phyloP scores from a whole-genome alignment of 1,140 invertebrate species.

The Daktulosphaira vitifoliae region DNA sequence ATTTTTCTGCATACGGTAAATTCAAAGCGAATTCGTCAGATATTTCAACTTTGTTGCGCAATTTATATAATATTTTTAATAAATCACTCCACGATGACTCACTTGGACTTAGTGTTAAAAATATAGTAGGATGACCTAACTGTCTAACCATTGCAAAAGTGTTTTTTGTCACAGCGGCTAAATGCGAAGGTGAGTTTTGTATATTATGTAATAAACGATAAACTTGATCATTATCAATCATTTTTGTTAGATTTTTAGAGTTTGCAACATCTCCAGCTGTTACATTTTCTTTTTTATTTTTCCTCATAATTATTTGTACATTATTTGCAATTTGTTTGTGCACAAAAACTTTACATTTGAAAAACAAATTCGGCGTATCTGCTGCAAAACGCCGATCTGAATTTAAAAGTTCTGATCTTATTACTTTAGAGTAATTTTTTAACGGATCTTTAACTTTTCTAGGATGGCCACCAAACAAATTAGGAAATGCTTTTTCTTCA shows the following conservation, averaged over 20 bases:
- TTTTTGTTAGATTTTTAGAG: neutral
- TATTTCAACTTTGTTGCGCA: conserved; percentile 18
- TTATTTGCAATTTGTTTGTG: neutral
- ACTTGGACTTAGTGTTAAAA: conserved; percentile 38
- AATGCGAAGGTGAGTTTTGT: neutral
- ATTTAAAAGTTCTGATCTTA: conserved; percentile 37
- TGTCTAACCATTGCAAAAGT: conserved; percentile 35
- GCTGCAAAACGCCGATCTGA: conserved; percentile 36
- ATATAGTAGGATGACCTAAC: conserved; percentile 40
- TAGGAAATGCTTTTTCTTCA: too few species aligned
- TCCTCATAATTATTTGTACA: conserved; percentile 7
- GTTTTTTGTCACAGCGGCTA: neutral
- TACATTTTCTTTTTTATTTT: conserved; percentile 28
- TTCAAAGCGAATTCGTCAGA: neutral
- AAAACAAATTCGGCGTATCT: too few species aligned
- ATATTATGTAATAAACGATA: neutral
- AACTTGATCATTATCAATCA: neutral
- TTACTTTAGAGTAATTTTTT: conserved; percentile 26
- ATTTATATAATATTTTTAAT: neutral
- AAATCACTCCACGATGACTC: conserved; percentile 30
- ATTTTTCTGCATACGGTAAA: conserved; percentile 13
- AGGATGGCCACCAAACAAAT: conserved; percentile 40
- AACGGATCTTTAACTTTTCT: conserved; percentile 38
- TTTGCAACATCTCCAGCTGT: conserved; percentile 39
- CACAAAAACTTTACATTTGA: too few species aligned